Base-by-base conservation (phyloP, 2,113 vertebrate genomes). In the Ardeotis arabs region DNA sequence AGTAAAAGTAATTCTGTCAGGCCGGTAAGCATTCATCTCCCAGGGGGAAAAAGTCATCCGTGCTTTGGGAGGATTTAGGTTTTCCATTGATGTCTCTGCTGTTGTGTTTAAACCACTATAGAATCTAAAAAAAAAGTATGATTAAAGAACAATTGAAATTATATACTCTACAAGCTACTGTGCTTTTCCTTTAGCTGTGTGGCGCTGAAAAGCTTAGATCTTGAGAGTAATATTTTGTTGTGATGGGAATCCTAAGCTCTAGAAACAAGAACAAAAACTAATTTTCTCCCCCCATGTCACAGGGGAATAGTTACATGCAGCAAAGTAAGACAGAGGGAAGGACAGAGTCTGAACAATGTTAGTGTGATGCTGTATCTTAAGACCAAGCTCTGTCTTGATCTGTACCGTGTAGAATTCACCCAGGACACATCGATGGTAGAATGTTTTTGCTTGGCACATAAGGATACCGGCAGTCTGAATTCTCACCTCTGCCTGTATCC, bases 231-330 rank as follows among this genome's bases (percentile, higher is more conserved):
- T 52, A 59, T 33, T n/a, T 37, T 20, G n/a, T 7, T 19, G 62
- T 78, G 72, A 18, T 80, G 86, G 70, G 55, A 58, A 28, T 56
- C 31, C 58, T 41, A 29, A 3, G 19, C 22, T 55, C 39, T 81
- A 52, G 39, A 41, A 84, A 8, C 37, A 59, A 18, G 13, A 87
- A 44, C 1, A 2, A 49, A 67, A 87, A 29, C 9, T 35, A 2
- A 1, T 19, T 35, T 22, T 49, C 44, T 14, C 3, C 2, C 6
- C 23, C 24, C 2, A 2, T 31, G 18, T 22, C 7, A 3, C 6
- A n/a, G 41, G 68, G 68, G 68, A 68, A 74, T 33, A 44, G 41
- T 44, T 44, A 12, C 18, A 10, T 8, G 29, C 44, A 73, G 64
- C 69, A 56, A 44, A 59, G 25, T 6, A 41, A 22, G 47, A 35